Base-by-base conservation (phyloP, 2,888 invertebrate genomes). In the Athalia circularis region DNA sequence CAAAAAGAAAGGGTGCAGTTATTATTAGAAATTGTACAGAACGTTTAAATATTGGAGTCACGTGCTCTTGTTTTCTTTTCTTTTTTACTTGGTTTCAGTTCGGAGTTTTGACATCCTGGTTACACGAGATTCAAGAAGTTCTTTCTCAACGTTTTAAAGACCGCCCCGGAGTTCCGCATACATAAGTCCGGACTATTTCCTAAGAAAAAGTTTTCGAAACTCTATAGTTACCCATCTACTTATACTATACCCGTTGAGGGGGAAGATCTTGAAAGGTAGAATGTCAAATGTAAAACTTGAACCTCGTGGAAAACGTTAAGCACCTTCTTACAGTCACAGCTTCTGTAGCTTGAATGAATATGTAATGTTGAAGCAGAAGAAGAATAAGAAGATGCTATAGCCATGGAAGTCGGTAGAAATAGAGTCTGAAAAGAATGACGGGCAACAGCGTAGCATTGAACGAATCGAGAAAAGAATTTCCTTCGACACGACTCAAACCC, bases 271-370 rank as follows among this genome's bases (percentile, higher is more conserved):
- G 29, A 48, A 7, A 65, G 48, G 11, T 47, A 65, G 48, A 68
- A 68, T 59, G 72, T 72, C 57, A 59, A 59, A 72, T 72, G 72
- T 57, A 59, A 59, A 72, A 47, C 45, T 72, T 59, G 47, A 72
- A 59, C 57, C 57, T 45, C 13, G 72, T 45, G 72, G 47, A 72
- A 72, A 72, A 59, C 72, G 72, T 59, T 57, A 29, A 72, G 70
- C 70, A 47, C 70, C 47, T 57, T 57, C 59, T 72, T 47, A 13
- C 45, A 13, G 45, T 8, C 29, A n/a, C 11, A 43, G 57, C 43
- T 7, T 57, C 45, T 13, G 29, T 29, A 29, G 4, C 59, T 15
- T 15, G 59, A 72, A 72, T 72, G 72, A 72, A 72, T 72, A 72
- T 47, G 13, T 72, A 72, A 72, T 59, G 47, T 7, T 5, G 3